Evolutionary conservation across 2,888 invertebrate genomes (phyloP).

Genomic region (Emmelina monodactyla): DNA sequence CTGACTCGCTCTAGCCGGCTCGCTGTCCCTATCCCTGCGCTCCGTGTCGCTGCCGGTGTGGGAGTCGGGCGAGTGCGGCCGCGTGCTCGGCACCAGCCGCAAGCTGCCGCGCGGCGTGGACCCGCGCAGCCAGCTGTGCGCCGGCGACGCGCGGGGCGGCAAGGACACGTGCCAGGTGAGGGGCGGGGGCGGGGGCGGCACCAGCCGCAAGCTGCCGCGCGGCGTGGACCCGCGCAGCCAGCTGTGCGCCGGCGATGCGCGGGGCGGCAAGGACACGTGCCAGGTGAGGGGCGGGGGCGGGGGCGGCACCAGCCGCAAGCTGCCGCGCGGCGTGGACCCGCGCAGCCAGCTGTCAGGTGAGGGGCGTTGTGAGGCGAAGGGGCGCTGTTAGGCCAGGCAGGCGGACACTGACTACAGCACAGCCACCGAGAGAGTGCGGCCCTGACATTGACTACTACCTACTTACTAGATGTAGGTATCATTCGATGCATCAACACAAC

Average conservation of each 20-base stretch:
- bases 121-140: conserved; percentile 40
- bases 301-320: conserved; percentile 37
- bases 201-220: conserved; percentile 36
- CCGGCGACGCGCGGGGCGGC: conserved; percentile 36
- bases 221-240: conserved; percentile 38
- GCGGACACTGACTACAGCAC: no score
- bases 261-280: conserved; percentile 47
- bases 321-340: conserved; percentile 34
- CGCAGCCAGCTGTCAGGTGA: conserved; percentile 47
- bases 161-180: conserved; percentile 53
- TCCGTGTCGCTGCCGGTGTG: conserved; percentile 45
- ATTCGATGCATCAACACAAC: no score
- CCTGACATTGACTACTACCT: no score
- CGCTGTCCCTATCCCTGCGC: conserved; percentile 37
- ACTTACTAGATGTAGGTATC: no score
- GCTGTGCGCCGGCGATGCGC: conserved; percentile 40
- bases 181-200: no score
- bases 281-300: no score
- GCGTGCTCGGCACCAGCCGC: conserved; percentile 34
- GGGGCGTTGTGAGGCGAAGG: no score
- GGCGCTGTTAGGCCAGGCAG: no score
- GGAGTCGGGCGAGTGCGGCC: conserved; percentile 32
- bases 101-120: conserved; percentile 40
- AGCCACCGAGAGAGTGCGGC: no score
- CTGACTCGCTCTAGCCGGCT: conserved; percentile 37